Base-by-base conservation (phyloP, 2,113 vertebrate species). In the Sturnira hondurensis region DNA sequence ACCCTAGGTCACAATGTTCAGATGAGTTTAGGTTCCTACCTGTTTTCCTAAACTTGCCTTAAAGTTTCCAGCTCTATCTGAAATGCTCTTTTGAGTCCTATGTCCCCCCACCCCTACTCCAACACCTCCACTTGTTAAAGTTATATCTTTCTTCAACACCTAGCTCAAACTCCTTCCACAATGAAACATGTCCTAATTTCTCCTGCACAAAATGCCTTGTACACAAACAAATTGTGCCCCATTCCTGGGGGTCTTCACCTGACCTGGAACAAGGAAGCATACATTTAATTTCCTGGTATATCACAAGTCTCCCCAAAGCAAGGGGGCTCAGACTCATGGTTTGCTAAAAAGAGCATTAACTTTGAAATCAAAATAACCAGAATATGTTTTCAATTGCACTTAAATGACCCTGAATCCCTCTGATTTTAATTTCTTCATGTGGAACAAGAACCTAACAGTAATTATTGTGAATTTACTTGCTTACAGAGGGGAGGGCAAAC, bases 331-430 rank as follows among this genome's bases (percentile, higher is more conserved):
- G 41, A 26, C 52, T 63, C 67, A 76, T 7, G 45, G 31, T 82
- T 94, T 85, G 31, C 67, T 91, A 28, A 67, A 88, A 89, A 86
- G 26, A 67, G 24, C 28, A 45, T 65, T 41, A 91, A 50, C 24
- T 91, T 80, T 68, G 82, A 89, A 93, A 92, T 20, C 68, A 91
- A 95, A 92, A 88, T 76, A 89, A 94, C 73, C 12, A 45, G 86
- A 38, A 17, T 52, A 13, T 77, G 41, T 87, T 94, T 92, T 82
- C 50, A 80, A 14, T 67, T 84, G 41, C 7, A 26, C 15, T 83
- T 83, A 94, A 91, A 83, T 58, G n/a, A 47, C 17, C 19, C 50
- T 38, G 26, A 58, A 61, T 68, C 15, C 56, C 58, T 76, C 24
- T 56, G 71, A 31, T 73, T 94, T 82, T 70, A 58, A 71, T 83